A percentile compares a stretch with the other conserved stretches of the same genome.
Evolutionary conservation across 2,113 vertebrate species (phyloP).

Genomic region (Ochotona princeps): DNA sequence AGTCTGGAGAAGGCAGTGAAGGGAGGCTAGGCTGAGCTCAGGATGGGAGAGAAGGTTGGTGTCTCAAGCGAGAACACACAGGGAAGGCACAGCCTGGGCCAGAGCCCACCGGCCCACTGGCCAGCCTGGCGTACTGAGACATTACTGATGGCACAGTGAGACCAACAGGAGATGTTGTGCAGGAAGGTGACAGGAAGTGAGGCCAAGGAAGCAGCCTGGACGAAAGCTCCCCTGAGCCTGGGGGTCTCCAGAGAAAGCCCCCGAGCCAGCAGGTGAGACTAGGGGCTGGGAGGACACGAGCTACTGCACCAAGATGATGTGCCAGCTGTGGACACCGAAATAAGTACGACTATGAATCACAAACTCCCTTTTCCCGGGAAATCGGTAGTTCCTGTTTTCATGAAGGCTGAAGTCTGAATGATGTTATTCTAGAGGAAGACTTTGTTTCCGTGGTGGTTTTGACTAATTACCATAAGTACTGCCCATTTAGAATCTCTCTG

Average conservation of each 20-base stretch:
- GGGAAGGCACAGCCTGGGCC: no score
- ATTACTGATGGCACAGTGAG: neutral
- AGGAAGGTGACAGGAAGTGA: accelerated
- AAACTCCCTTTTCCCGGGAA: constrained; percentile 42
- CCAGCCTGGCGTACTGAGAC: neutral
- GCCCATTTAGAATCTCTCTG: constrained; percentile 65
- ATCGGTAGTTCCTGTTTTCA: constrained; percentile 39
- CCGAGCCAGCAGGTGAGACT: neutral
- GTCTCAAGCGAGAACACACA: neutral
- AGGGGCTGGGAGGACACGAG: neutral
- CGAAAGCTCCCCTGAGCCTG: neutral
- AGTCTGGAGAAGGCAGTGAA: accelerated
- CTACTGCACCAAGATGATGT: neutral
- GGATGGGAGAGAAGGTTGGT: neutral
- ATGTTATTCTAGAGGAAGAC: constrained; percentile 22
- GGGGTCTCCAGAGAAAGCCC: accelerated
- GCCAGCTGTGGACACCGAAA: constrained; percentile 49
- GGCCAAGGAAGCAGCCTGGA: neutral
- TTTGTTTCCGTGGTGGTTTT: constrained; percentile 72
- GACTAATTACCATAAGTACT: constrained; percentile 74
- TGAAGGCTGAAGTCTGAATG: constrained; percentile 57
- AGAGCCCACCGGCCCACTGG: no score
- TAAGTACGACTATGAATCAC: constrained; percentile 27
- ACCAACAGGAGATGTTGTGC: accelerated
- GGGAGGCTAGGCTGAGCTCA: accelerated